Percentiles rank a stretch among this genome's conserved stretches.
Evolutionary conservation across 2,113 vertebrate genomes (phyloP).

Genomic region (Prionailurus viverrinus): DNA sequence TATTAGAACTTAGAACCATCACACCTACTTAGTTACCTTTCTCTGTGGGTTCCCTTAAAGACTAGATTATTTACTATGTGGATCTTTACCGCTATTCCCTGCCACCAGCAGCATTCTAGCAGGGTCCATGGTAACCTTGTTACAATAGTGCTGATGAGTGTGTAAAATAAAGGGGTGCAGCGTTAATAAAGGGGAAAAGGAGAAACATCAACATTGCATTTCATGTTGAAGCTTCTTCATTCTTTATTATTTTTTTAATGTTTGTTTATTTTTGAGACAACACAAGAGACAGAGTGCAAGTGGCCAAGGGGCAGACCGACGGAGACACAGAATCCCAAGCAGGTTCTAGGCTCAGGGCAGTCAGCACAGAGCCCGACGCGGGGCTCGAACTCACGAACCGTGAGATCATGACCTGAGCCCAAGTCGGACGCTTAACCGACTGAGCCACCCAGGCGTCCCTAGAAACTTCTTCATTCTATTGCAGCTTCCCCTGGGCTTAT

Average conservation of each 20-base stretch:
- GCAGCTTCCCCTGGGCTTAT: neutral
- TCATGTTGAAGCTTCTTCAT: neutral
- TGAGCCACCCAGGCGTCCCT: too few relatives aligned
- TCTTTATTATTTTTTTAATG: too few relatives aligned
- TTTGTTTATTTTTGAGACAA: too few relatives aligned
- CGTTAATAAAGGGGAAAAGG: neutral
- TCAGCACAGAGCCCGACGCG: too few relatives aligned
- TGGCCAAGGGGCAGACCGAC: too few relatives aligned
- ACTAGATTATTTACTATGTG: neutral
- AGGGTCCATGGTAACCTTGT: accelerated
- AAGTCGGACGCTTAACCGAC: too few relatives aligned
- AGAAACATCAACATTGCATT: neutral
- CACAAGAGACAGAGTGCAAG: too few relatives aligned
- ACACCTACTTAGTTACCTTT: neutral
- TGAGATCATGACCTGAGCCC: too few relatives aligned
- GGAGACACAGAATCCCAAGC: too few relatives aligned
- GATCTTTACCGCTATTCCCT: neutral
- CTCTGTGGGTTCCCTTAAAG: neutral
- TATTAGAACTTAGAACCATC: neutral
- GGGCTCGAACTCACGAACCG: too few relatives aligned
- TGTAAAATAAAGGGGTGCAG: neutral
- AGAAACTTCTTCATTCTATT: neutral
- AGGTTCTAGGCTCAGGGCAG: too few relatives aligned
- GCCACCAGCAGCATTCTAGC: neutral
- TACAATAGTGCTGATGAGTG: too few relatives aligned